Evolutionary conservation across 2,113 vertebrate genomes (phyloP).

Genomic region (Saguinus imperator): DNA sequence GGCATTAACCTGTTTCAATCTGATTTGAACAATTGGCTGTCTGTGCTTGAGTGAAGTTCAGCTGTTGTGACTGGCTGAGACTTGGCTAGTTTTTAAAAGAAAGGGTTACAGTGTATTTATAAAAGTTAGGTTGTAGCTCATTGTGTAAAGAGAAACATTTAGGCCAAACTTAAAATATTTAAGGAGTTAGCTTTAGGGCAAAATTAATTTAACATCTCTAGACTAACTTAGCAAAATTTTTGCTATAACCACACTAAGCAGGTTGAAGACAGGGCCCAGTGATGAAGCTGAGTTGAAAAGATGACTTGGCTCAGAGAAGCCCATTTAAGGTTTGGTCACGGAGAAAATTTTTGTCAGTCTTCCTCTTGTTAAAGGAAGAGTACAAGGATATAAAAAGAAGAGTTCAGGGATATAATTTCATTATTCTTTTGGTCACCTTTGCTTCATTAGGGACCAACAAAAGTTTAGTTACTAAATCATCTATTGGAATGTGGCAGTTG

Average conservation of each 20-base stretch:
- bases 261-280: neutral
- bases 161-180: too few relatives aligned
- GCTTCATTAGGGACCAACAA: neutral
- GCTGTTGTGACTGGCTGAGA: neutral
- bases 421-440: neutral
- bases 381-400: neutral
- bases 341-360: neutral
- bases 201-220: neutral
- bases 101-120: neutral
- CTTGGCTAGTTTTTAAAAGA: neutral
- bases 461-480: neutral
- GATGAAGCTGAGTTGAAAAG: neutral
- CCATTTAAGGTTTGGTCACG: neutral
- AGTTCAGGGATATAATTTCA: neutral
- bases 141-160: neutral
- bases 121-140: neutral
- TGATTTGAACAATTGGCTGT: neutral
- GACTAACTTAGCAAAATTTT: neutral
- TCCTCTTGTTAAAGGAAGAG: neutral
- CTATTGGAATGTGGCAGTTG: neutral
- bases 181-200: neutral
- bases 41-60: neutral
- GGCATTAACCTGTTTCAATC: neutral
- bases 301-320: neutral
- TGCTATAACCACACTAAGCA: neutral